A percentile compares a stretch with the other conserved stretches of the same genome.
These are phyloP conservation scores for Hemiscyllium ocellatum DNA, from an alignment of 2,113 vertebrate genomes.

Conservation along the genomic window DNA sequence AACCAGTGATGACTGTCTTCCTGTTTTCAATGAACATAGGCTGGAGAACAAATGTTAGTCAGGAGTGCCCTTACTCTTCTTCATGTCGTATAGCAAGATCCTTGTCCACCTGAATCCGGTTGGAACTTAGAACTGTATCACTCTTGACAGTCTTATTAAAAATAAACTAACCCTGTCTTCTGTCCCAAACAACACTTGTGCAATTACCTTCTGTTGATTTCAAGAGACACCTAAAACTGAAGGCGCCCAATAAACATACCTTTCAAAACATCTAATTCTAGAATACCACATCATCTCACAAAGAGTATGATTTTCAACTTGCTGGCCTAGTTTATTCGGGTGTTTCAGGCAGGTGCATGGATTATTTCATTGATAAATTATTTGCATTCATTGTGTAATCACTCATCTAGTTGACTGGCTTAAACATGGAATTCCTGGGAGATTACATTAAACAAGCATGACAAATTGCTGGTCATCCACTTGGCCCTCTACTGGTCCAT, in stretches of 20 bases:
- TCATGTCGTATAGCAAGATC: not conserved
- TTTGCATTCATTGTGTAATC: conserved; percentile 9
- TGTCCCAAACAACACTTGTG: not conserved
- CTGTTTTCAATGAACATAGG: not conserved
- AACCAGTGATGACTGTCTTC: not conserved
- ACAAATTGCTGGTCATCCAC: not conserved
- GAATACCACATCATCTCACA: not conserved
- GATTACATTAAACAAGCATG: not conserved
- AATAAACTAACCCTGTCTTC: not conserved
- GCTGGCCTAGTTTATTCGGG: not conserved
- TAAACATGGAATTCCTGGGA: not conserved
- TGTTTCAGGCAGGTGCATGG: not conserved
- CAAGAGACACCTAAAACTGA: not conserved
- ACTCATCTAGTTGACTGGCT: not conserved
- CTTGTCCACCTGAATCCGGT: not conserved
- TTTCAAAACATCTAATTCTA: not conserved
- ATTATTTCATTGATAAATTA: conserved; percentile 9
- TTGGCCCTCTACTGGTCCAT: not conserved
- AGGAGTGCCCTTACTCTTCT: not conserved
- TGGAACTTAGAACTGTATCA: not conserved
- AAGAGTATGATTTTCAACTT: not conserved
- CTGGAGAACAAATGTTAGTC: not conserved
- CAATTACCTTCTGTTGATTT: not conserved
- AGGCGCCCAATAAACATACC: not conserved
- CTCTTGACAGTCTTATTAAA: not conserved